A percentile compares a stretch with the other conserved stretches of the same genome.
These are phyloP conservation scores for Pagrus major DNA, from an alignment of 2,113 vertebrate genomes.

Conservation along the genomic window DNA sequence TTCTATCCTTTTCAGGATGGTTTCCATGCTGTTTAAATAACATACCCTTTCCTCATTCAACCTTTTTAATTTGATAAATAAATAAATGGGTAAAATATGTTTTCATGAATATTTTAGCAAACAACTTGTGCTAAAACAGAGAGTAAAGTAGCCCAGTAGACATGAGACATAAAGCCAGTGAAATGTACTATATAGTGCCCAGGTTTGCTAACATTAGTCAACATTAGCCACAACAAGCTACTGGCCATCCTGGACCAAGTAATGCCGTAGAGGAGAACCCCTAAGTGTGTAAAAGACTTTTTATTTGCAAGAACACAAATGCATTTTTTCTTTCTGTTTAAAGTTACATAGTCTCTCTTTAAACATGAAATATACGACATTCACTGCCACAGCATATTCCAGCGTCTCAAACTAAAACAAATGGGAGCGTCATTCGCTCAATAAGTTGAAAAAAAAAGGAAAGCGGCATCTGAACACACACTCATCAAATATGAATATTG, in stretches of 20 bases:
- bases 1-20: background rate
- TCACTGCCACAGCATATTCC: no score
- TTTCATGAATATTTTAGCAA: background rate
- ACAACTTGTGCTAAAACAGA: background rate
- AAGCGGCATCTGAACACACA: no score
- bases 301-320: no score
- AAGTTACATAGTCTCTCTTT: no score
- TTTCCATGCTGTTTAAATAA: background rate
- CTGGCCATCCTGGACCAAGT: background rate
- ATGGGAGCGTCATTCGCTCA: no score
- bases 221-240: background rate
- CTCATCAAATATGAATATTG: no score
- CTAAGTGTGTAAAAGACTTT: no score
- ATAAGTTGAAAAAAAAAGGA: no score
- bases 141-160: background rate
- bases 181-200: background rate
- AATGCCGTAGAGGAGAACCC: no score
- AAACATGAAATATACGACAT: no score
- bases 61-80: background rate
- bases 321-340: no score
- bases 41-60: background rate
- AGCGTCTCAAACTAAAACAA: no score
- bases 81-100: background rate
- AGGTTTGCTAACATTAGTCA: background rate
- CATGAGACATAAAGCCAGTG: background rate